Evolutionary conservation across 1,140 invertebrate species (phyloP).

Genomic region (Drosophila neocordata): DNA sequence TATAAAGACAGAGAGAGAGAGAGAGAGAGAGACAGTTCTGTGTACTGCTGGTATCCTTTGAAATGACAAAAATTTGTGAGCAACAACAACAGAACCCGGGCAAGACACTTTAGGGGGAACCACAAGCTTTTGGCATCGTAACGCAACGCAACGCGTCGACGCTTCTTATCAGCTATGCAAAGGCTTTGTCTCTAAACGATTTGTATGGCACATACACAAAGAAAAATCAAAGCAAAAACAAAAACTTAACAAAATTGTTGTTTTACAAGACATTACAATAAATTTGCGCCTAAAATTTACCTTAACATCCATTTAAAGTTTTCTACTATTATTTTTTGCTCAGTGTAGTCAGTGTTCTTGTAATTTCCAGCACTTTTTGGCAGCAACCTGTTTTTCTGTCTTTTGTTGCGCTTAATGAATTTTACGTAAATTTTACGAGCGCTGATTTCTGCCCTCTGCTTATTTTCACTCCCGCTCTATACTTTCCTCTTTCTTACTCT

Average conservation of each 20-base stretch:
- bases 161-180: conserved; percentile 76
- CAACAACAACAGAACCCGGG: conserved; percentile 47
- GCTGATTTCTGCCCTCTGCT: conserved; percentile 66
- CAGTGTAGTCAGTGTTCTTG: conserved; percentile 20
- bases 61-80: conserved; percentile 74
- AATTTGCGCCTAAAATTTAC: no score
- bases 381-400: conserved; percentile 46
- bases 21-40: background rate
- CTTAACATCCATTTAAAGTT: background rate
- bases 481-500: background rate
- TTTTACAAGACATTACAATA: no score
- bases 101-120: conserved; percentile 51
- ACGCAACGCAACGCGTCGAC: conserved; percentile 23
- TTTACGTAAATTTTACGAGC: conserved; percentile 81
- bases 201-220: conserved; percentile 17
- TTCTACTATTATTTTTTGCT: background rate
- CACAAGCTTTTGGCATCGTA: conserved; percentile 31
- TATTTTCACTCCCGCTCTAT: background rate
- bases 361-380: conserved; percentile 14
- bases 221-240: background rate
- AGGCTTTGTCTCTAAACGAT: conserved; percentile 79
- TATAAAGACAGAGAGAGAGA: no score
- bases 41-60: conserved; percentile 49
- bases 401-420: conserved; percentile 81
- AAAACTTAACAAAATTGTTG: background rate